Conservation (phyloP, 2,113 vertebrate species). For the Casuarius casuarius region DNA sequence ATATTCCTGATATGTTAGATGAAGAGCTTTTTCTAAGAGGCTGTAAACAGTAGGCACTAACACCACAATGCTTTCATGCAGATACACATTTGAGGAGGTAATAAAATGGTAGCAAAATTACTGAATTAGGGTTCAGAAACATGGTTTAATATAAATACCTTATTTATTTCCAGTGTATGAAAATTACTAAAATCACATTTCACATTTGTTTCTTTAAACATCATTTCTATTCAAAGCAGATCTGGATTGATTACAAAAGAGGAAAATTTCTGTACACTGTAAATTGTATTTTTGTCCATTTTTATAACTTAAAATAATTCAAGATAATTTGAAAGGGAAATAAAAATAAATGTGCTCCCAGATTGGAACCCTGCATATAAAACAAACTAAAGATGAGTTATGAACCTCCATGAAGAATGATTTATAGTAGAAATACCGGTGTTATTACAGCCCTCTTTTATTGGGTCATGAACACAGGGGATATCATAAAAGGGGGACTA, state of each 20-base stretch:
- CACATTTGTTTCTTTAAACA: background rate
- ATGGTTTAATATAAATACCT: background rate
- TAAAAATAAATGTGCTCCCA: constrained; percentile 1
- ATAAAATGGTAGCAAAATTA: background rate
- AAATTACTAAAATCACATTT: background rate
- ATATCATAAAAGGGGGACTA: background rate
- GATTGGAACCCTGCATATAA: background rate
- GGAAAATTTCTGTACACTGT: background rate
- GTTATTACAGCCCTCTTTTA: background rate
- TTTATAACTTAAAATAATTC: constrained; percentile 16
- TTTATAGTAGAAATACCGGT: constrained; percentile 12
- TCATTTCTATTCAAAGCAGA: background rate
- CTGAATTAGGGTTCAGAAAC: background rate
- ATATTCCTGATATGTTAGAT: background rate
- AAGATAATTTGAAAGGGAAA: constrained; percentile 1
- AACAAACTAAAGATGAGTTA: constrained; percentile 6
- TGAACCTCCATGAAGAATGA: background rate
- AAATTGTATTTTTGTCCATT: background rate
- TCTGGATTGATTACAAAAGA: background rate
- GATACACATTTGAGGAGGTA: background rate
- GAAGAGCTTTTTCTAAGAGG: background rate
- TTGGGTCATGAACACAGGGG: background rate
- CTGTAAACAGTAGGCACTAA: background rate
- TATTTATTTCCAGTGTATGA: background rate
- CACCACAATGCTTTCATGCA: background rate